A percentile compares a stretch with the other conserved stretches of the same genome.
Evolutionary conservation across 2,888 invertebrate species (phyloP).

Genomic region (Ametastegia equiseti): DNA sequence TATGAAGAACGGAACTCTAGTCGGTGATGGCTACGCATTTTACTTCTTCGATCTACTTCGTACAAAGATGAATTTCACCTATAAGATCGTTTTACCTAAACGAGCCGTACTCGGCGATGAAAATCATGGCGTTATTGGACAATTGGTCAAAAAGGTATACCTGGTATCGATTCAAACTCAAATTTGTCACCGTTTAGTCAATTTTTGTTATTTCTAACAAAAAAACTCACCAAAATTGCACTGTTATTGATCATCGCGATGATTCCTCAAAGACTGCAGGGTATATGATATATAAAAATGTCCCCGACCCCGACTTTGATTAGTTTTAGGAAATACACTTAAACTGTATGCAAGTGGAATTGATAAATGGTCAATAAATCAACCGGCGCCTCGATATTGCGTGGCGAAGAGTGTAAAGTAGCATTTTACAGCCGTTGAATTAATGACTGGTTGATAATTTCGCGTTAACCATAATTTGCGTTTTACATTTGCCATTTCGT

Average conservation of each 20-base stretch:
- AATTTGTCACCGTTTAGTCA: background rate
- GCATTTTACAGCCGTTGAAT: background rate
- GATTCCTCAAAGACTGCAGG: too few species aligned
- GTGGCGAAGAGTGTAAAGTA: background rate
- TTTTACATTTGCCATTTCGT: too few species aligned
- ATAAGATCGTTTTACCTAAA: constrained; percentile 82
- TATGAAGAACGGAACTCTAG: constrained; percentile 77
- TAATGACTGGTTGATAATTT: background rate
- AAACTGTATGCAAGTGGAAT: background rate
- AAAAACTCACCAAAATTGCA: too few species aligned
- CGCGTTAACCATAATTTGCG: background rate
- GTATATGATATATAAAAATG: too few species aligned
- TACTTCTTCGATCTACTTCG: constrained; percentile 83
- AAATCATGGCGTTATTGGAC: constrained; percentile 81
- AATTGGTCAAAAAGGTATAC: constrained; percentile 81
- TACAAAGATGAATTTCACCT: constrained; percentile 85
- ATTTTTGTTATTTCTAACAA: too few species aligned
- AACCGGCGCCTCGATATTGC: background rate
- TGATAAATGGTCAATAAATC: constrained; percentile 17
- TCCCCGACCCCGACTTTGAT: background rate
- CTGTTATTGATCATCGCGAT: too few species aligned
- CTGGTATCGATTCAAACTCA: too few species aligned
- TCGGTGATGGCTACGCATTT: constrained; percentile 86
- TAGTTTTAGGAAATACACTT: background rate
- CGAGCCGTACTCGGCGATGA: constrained; percentile 80